Base-by-base conservation (phyloP, 2,888 invertebrate species). In the Aromia moschata region DNA sequence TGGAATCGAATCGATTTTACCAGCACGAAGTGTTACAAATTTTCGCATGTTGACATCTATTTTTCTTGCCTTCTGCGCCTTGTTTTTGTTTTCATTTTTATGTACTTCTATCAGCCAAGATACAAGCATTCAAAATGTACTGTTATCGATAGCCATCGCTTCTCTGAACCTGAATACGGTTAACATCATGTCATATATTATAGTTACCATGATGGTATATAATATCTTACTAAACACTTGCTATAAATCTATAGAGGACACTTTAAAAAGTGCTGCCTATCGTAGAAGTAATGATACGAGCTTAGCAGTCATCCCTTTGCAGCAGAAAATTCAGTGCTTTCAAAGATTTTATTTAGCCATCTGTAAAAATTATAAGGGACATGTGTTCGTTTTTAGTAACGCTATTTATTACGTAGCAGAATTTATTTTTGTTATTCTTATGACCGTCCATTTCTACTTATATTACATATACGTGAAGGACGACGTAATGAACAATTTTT, bases 261-360 rank as follows among this genome's bases (percentile, higher is more conserved):
- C 33, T 7, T 11, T 33, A 10, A 33, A 7, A 2, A 11, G 5
- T 2, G n/a, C n/a, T 7, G 5, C 2, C n/a, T 11, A 2, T 33
- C 33, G n/a, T 7, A 2, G n/a, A 33, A 11, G n/a, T 33, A 3
- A 7, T 2, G 11, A 33, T 7, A 7, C 3, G 7, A 33, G 9
- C 25, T 25, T 11, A 33, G n/a, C 11, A 33, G 7, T 11, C 3
- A 11, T 33, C 10, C 11, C 5, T 10, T 2, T 11, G 2, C 11
- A n/a, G n/a, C 10, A 33, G 11, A 33, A 10, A 11, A n/a, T 33
- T n/a, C 33, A 33, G 33, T 33, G n/a, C n/a, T 11, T 53, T 31
- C 53, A 54, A 2, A 53, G 33, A 41, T 45, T 53, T 10, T 58
- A 58, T 20, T 20, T 20, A 7, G 37, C 53, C 0, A 46, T 36